Conservation (phyloP, 2,113 vertebrate genomes). For the Hyperopisus bebe region DNA sequence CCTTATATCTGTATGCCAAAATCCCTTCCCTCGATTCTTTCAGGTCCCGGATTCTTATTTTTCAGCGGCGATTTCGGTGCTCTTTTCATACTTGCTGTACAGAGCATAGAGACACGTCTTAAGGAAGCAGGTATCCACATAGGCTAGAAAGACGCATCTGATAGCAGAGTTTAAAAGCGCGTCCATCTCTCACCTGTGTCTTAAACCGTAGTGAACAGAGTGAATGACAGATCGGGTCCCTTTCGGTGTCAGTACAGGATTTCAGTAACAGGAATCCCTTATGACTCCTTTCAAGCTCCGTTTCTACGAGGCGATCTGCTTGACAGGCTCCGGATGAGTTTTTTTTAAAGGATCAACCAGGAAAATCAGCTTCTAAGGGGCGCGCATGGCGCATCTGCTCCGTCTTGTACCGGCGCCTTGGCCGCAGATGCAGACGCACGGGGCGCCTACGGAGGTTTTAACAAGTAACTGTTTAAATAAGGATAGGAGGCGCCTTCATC, state of each 20-base stretch:
- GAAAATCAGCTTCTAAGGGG: background rate
- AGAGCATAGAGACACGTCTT: background rate
- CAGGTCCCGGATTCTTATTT: background rate
- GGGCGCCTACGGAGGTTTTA: background rate
- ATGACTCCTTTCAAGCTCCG: background rate
- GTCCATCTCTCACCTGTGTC: slow-evolving; percentile 14
- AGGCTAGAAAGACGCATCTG: background rate
- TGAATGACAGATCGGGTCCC: background rate
- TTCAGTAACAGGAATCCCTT: background rate
- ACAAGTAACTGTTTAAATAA: background rate
- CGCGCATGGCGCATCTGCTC: background rate
- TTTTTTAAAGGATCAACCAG: background rate
- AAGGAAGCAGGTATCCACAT: background rate
- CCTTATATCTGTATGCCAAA: background rate
- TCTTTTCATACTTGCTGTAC: background rate
- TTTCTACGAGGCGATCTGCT: background rate
- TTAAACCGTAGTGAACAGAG: background rate
- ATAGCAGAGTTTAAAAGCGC: slow-evolving; percentile 8
- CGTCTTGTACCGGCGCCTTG: background rate
- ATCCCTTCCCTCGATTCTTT: background rate
- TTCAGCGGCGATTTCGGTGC: background rate
- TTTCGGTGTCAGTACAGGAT: background rate
- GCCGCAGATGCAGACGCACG: background rate
- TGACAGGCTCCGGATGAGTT: slow-evolving; percentile 2
- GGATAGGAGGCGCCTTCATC: slow-evolving; percentile 13